Percentiles rank a stretch among this genome's conserved stretches.
Evolutionary conservation across 1,140 invertebrate species (phyloP).

Genomic region (Macrostomum lignano): DNA sequence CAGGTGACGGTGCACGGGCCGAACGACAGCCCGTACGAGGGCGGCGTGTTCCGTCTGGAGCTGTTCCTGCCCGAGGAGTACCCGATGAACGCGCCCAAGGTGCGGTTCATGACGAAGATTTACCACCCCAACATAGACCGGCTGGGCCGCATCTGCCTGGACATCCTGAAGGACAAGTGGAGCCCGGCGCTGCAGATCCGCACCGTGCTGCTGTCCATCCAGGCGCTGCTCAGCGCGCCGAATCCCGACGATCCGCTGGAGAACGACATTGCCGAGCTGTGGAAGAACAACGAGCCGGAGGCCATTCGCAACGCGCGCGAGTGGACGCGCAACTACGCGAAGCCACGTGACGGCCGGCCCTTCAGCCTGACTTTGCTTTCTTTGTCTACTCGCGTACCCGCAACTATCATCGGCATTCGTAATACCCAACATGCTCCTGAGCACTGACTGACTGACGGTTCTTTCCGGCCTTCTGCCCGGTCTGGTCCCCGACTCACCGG

Average conservation of each 20-base stretch:
- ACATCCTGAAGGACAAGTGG: constrained; percentile 63
- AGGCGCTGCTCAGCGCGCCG: constrained; percentile 73
- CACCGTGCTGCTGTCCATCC: constrained; percentile 78
- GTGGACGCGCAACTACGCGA: not conserved
- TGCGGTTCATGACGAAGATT: constrained; percentile 48
- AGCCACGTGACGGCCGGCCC: too few relatives aligned
- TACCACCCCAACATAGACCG: constrained; percentile 56
- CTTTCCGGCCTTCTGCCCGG: too few relatives aligned
- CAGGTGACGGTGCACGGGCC: constrained; percentile 59
- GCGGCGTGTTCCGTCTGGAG: constrained; percentile 45
- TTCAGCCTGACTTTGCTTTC: too few relatives aligned
- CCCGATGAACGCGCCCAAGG: constrained; percentile 51
- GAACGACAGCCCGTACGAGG: constrained; percentile 38
- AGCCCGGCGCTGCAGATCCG: constrained; percentile 84
- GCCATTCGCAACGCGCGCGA: constrained; percentile 33
- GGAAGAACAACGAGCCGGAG: constrained; percentile 79
- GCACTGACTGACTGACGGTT: too few relatives aligned
- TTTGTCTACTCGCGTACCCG: too few relatives aligned
- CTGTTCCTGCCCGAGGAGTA: constrained; percentile 52
- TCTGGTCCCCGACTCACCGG: too few relatives aligned
- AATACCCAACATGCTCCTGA: too few relatives aligned
- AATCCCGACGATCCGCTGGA: constrained; percentile 94
- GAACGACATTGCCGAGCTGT: constrained; percentile 83
- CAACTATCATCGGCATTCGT: too few relatives aligned
- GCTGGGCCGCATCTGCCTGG: constrained; percentile 45